These are phyloP conservation scores for Brachionichthys hirsutus DNA, from an alignment of 2,113 vertebrate genomes.

Conservation along the genomic window DNA sequence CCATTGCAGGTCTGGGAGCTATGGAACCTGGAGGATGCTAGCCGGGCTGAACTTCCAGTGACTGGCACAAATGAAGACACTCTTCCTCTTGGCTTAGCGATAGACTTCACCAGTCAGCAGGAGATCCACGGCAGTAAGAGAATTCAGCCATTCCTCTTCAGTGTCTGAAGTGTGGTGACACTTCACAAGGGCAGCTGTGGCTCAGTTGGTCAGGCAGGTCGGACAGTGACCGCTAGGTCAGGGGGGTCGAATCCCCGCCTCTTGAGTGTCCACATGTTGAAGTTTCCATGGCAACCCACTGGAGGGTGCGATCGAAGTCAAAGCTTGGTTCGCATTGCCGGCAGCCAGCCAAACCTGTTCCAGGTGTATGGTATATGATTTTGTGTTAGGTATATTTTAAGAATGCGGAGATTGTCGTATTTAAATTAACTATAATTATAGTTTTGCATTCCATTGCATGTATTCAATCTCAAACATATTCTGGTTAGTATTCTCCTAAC, in stretches of 20 bases:
- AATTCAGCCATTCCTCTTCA: background rate
- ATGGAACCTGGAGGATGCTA: constrained; percentile 91
- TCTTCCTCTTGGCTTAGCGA: constrained; percentile 87
- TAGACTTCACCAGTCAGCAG: constrained; percentile 89
- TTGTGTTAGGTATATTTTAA: too few species aligned
- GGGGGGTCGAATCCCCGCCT: too few species aligned
- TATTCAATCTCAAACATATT: constrained; percentile 9
- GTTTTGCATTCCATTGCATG: constrained; percentile 1
- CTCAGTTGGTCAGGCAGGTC: too few species aligned
- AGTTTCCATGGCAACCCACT: too few species aligned
- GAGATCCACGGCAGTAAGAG: constrained; percentile 87
- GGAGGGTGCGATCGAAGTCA: too few species aligned
- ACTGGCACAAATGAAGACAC: constrained; percentile 90
- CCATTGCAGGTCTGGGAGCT: constrained; percentile 84
- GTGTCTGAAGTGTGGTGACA: too few species aligned
- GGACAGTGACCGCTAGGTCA: too few species aligned
- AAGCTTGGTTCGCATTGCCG: too few species aligned
- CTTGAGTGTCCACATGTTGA: too few species aligned
- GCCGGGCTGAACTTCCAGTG: constrained; percentile 91
- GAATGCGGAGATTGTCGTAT: background rate
- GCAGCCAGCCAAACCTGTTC: too few species aligned
- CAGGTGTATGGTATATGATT: too few species aligned
- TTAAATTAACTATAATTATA: constrained; percentile 19
- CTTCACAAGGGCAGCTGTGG: too few species aligned
- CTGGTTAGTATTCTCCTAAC: constrained; percentile 4